Percentiles rank a stretch among this genome's conserved stretches.
phyloP scores from a whole-genome alignment of 2,113 vertebrate species.

The Pygoscelis adeliae region DNA sequence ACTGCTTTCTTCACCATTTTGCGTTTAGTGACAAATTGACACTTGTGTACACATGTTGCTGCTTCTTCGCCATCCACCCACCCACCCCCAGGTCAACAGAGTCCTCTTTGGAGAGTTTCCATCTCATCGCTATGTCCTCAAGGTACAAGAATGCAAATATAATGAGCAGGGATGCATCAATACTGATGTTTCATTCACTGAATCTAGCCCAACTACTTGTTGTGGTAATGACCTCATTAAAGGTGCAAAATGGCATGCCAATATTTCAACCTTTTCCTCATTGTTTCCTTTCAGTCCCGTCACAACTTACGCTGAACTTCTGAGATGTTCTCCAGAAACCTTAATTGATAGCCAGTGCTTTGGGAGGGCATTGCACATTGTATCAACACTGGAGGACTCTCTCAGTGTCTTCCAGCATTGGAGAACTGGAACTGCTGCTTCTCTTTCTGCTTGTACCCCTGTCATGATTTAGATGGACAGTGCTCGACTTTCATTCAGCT shows the following conservation, averaged over 20 bases:
- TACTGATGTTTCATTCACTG: neutral
- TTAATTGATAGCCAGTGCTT: neutral
- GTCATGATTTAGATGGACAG: neutral
- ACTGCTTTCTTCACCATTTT: neutral
- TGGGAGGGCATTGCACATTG: neutral
- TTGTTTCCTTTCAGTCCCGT: neutral
- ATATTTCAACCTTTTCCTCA: neutral
- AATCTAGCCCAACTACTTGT: neutral
- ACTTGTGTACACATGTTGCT: neutral
- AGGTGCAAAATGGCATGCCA: neutral
- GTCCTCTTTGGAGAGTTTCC: neutral
- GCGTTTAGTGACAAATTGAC: neutral
- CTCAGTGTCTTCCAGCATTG: neutral
- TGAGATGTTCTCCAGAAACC: neutral
- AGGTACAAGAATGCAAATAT: neutral
- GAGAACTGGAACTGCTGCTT: neutral
- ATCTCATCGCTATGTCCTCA: neutral
- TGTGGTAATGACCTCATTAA: neutral
- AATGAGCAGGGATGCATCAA: neutral
- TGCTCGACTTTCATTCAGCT: neutral
- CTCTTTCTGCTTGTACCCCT: neutral
- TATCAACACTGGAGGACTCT: neutral
- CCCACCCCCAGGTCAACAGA: neutral
- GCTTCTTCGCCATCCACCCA: fast-evolving
- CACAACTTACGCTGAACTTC: neutral